Base-by-base conservation (phyloP, 2,888 invertebrate species). In the Dascillus cervinus region DNA sequence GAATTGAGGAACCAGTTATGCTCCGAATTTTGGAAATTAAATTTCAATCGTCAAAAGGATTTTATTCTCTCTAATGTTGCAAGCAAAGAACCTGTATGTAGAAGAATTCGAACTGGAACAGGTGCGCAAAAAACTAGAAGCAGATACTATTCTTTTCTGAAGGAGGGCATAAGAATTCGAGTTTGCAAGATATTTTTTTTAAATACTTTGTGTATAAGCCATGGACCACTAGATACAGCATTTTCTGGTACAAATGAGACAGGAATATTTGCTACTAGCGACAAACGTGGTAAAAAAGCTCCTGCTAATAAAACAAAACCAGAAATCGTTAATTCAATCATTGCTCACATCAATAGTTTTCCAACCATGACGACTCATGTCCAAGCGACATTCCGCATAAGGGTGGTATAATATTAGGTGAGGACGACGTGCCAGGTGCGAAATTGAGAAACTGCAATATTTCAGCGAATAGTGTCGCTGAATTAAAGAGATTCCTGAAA, bases 1-100 rank as follows among this genome's bases (percentile, higher is more conserved):
- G 21, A 28, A 13, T 11, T n/a, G 6, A 28, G 28, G 9, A 11
- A 5, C 11, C 3, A 11, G 8, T n/a, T 28, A n/a, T 28, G 28
- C 21, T 4, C 3, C 2, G 9, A 12, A 3, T 28, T 11, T 9
- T 28, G 28, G 28, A 28, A 28, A 13, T 11, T 21, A 2, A 22
- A 28, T 6, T 28, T 21, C 13, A 12, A 4, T 20, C 28, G 28
- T n/a, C 28, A 28, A 13, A 28, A 28, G 17, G 28, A 28, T 13
- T 28, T 28, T 4, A 28, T 21, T 17, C 13, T 28, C 8, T 11
- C 3, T 8, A 13, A 9, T 13, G 21, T 28, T 11, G 3, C 2
- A 12, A 21, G 8, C n/a, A 3, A 4, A 5, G 3, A 3, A 3
- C 27, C 27, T n/a, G 11, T 19, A 10, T 3, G 4, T 21, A 11